These are phyloP conservation scores for Drosophila baimaii DNA, from an alignment of 1,140 invertebrate genomes.

Conservation along the genomic window DNA sequence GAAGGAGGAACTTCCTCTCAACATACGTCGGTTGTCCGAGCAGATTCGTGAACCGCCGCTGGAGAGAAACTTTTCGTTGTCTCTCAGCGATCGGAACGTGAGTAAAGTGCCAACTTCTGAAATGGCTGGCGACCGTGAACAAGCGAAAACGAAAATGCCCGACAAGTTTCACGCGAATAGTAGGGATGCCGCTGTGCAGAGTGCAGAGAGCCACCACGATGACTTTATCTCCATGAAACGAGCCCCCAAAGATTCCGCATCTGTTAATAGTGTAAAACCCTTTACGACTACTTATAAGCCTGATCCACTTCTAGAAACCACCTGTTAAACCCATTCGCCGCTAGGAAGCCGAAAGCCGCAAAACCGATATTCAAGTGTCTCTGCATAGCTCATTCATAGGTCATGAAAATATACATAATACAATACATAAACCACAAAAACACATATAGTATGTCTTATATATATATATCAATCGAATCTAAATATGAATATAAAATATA, in stretches of 20 bases:
- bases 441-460: slow-evolving; percentile 47
- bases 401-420: slow-evolving; percentile 43
- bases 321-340: slow-evolving; percentile 70
- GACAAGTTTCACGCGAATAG: slow-evolving; percentile 27
- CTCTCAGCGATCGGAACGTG: slow-evolving; percentile 62
- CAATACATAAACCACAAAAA: slow-evolving; percentile 41
- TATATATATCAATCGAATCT: slow-evolving; percentile 61
- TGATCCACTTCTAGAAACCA: slow-evolving; percentile 76
- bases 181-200: slow-evolving; percentile 37
- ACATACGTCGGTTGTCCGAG: slow-evolving; percentile 77
- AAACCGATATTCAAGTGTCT: slow-evolving; percentile 55
- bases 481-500: slow-evolving; percentile 61
- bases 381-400: slow-evolving; percentile 56
- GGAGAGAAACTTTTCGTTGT: slow-evolving; percentile 37
- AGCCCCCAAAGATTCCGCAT: slow-evolving; percentile 49
- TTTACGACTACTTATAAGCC: slow-evolving; percentile 58
- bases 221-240: slow-evolving; percentile 25
- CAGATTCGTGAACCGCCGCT: slow-evolving; percentile 63
- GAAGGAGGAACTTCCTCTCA: slow-evolving; percentile 72
- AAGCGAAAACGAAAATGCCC: not conserved
- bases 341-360: slow-evolving; percentile 48
- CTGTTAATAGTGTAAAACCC: slow-evolving; percentile 47
- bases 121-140: slow-evolving; percentile 9
- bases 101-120: slow-evolving; percentile 33
- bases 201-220: slow-evolving; percentile 25